Evolutionary conservation across 2,797 vertebrate genomes (phyloP).

Genomic region (Malurus splendens): DNA sequence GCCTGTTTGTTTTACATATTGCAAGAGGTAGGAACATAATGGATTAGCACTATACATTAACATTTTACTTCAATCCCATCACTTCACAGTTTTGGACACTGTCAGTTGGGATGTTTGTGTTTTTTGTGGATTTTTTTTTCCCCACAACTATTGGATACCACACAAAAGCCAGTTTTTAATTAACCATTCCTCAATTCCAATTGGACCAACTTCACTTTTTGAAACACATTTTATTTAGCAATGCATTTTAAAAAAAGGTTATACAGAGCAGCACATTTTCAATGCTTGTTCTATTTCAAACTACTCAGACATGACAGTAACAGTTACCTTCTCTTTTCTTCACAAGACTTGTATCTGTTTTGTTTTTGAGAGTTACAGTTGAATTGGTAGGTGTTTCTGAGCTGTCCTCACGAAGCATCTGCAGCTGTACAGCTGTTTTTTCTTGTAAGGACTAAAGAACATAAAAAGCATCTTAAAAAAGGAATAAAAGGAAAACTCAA

Average conservation of each 20-base stretch:
- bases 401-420: slow-evolving; percentile 67
- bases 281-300: background rate
- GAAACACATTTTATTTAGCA: background rate
- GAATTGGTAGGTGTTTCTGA: slow-evolving; percentile 67
- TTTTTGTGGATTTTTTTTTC: background rate
- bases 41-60: background rate
- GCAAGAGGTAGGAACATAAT: background rate
- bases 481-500: background rate
- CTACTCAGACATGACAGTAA: background rate
- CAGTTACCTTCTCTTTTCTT: slow-evolving; percentile 60
- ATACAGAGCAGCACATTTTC: background rate
- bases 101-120: too few relatives aligned
- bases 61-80: background rate
- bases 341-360: slow-evolving; percentile 54
- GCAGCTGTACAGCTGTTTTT: slow-evolving; percentile 53
- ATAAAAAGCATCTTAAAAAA: background rate
- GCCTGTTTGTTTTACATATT: rapidly evolving
- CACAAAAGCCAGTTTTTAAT: background rate
- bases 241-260: background rate
- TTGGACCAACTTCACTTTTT: background rate
- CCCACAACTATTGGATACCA: background rate
- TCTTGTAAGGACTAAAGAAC: slow-evolving; percentile 61
- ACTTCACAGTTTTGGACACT: background rate
- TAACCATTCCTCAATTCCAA: background rate
- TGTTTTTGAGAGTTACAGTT: slow-evolving; percentile 74